These are phyloP conservation scores for Meiosimyza platycephala DNA, from an alignment of 2,888 invertebrate genomes.

Conservation along the genomic window DNA sequence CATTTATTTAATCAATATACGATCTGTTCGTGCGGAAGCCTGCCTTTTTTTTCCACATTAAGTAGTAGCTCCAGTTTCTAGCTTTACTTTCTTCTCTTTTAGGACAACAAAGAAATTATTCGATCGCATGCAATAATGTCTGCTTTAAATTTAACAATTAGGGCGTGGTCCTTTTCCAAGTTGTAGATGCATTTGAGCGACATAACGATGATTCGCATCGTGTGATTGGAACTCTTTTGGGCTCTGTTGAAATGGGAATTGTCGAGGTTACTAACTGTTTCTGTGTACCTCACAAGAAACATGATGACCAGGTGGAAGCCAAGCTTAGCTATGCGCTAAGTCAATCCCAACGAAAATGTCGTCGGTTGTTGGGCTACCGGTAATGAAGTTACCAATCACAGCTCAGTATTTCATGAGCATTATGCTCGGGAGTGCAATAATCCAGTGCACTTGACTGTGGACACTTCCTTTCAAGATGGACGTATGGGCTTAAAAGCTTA, in stretches of 20 bases:
- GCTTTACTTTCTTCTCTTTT: too few species aligned
- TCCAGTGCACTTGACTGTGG: constrained; percentile 95
- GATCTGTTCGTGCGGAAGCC: too few species aligned
- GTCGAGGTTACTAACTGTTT: constrained; percentile 99
- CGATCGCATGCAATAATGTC: constrained; percentile 52
- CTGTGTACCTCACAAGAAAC: constrained; percentile 98
- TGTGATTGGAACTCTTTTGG: constrained; percentile 96
- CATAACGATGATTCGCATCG: constrained; percentile 96
- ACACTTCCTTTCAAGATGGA: constrained; percentile 87
- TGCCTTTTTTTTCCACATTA: too few species aligned
- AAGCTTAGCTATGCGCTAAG: constrained; percentile 96
- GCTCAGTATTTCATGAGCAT: constrained; percentile 97
- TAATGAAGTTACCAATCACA: constrained; percentile 96
- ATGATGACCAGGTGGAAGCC: constrained; percentile 95
- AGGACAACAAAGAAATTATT: too few species aligned
- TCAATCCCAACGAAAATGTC: constrained; percentile 92
- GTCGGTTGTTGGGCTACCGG: constrained; percentile 99
- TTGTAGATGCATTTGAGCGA: constrained; percentile 97
- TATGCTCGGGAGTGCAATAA: constrained; percentile 94
- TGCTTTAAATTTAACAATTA: constrained; percentile 81
- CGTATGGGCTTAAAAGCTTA: constrained; percentile 96
- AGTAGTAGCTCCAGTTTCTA: too few species aligned
- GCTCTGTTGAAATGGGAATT: constrained; percentile 88
- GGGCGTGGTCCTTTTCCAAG: constrained; percentile 95
- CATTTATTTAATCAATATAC: too few species aligned